Base-by-base conservation (phyloP, 2,888 invertebrate genomes). In the Lycocerus yunnanus region DNA sequence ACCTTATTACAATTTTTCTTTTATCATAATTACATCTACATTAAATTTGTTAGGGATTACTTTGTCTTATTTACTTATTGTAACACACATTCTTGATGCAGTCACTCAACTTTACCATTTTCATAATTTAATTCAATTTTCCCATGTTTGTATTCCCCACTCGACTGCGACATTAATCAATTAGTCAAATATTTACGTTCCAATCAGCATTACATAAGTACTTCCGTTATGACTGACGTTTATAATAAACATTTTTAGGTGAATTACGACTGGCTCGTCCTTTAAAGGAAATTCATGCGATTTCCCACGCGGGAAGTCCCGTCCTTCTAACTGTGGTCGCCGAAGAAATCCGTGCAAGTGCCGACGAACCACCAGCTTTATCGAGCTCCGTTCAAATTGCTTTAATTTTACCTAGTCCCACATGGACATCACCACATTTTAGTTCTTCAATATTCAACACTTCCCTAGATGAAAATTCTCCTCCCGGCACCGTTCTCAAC, bases 271-370 rank as follows among this genome's bases (percentile, higher is more conserved):
- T 94, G 78, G 89, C 93, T 78, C 90, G 92, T 79, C 93, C 95
- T 0, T 87, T 96, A 24, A 92, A 93, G 80, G 94, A 96, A 83
- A 91, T 96, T 79, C 91, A 93, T 71, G 92, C 94, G 71, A 94
- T 95, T 81, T 93, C 94, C 14, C 93, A 94, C 83, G 92, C 93
- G n/a, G 94, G 94, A 68, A 93, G 95, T 72, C 96, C 96, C 2
- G 93, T 96, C 72, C 89, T 95, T 67, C 89, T 96, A 77, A 95
- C 94, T 1, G 93, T 96, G 69, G 92, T 95, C 68, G 96, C 96
- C 3, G 95, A 96, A 85, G 96, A 96, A 88, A 93, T 96, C 76
- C 90, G 94, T 80, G 88, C 92, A 78, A 90, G 91, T 73, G 90
- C 93, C 78, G 91, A 92, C 77, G 94, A 87, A 80, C 79, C 85